Evolutionary conservation across 2,888 invertebrate species (phyloP), one percentile per base, ranked within the genome.

Genomic region (Sussaba pulchella): DNA sequence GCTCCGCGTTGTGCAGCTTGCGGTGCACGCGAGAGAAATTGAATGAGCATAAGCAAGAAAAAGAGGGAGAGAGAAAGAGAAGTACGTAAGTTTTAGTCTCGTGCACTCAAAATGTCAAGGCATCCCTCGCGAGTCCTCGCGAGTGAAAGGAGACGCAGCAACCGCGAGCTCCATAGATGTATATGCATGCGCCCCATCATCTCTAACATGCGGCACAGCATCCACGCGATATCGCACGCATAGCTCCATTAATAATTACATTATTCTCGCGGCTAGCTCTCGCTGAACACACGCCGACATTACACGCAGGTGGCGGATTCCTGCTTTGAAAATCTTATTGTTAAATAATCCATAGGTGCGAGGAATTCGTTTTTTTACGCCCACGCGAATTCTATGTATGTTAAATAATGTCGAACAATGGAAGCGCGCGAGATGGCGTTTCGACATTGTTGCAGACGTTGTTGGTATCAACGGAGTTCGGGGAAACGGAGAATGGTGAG

Each of bases 101-200:
- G 80, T 73, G 81, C 72, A 69, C 76, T 77, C 81, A 76, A 81
- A 81, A 81, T 81, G 81, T 81, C 81, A 81, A 81, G 81, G 81
- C 81, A 73, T 77, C 81, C 57, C 57, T 67, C 72, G 52, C 67
- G 52, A 43, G 47, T 12, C n/a, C n/a, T n/a, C 50, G 50, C 54
- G 81, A 81, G 81, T 77, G 81, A 77, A 81, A 77, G 76, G 81
- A 81, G 81, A 76, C 72, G 72, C 70, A 66, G 66, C 74, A 17
- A 39, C 73, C 54, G 63, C 80, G 66, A n/a, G 52, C 66, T 66
- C 61, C 54, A 61, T 61, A 3, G 43, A 10, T 66, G 57, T 39
- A 19, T 52, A 70, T 63, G 43, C 26, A 63, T 66, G 79, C 75
- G 75, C 79, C n/a, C n/a, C n/a, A n/a, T n/a, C n/a, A 76, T 80